Evolutionary conservation across 2,113 vertebrate species (phyloP), one percentile per base, ranked within the genome.

Genomic region (Pygoscelis antarcticus): DNA sequence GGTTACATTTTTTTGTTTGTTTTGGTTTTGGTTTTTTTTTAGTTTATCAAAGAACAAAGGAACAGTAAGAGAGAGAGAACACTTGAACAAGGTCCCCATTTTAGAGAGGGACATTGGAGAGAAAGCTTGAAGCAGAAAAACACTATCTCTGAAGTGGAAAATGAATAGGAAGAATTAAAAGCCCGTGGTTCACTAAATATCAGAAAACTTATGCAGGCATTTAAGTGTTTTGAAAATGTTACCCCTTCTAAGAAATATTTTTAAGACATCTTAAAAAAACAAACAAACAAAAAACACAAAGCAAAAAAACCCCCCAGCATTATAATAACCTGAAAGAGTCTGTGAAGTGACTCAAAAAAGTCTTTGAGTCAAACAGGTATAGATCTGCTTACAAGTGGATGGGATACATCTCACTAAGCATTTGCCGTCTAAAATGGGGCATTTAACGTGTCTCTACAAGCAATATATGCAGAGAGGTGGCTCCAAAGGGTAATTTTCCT

Each of bases 261-360:
- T 49, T 5, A 77, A 65, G 10, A 22, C 5, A n/a, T 47, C 22
- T 78, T 86, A 15, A 57, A 17, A 36, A 58, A 18, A 27, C 5
- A 17, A 44, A 6, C 21, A 23, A 14, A 21, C 5, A n/a, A 44
- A 19, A 22, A 69, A 13, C 19, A 42, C 42, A 9, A 1, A 52
- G 23, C 6, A 9, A 46, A 15, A 40, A n/a, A 7, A 12, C 16
- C 1, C 1, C 3, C 32, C 26, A 46, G 1, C 23, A 55, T 61
- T 68, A 15, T 30, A 20, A 30, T 49, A 61, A 34, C 7, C 26
- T 68, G 10, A 54, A 49, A 27, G 7, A 46, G 1, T 26, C 32
- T 46, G 3, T 32, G 29, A 27, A 27, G 23, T 49, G 21, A 90
- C 19, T 16, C 42, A 82, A 74, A 58, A 4, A 17, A 18, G 12